Evolutionary conservation across 2,888 invertebrate genomes (phyloP).

Genomic region (Empis stercorea): DNA sequence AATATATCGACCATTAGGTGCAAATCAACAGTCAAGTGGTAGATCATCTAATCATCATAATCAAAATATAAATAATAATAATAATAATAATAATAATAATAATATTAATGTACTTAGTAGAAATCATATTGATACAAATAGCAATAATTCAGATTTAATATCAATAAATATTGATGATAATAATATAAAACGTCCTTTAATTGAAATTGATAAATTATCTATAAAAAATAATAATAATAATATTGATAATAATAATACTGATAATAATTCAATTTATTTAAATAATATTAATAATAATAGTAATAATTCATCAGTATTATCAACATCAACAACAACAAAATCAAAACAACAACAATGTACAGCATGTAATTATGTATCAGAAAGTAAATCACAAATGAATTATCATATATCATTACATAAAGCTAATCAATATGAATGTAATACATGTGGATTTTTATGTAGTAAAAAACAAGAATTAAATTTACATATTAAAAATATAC

Average conservation of each 20-base stretch:
- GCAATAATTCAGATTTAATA: too few relatives aligned
- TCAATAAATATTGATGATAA: too few relatives aligned
- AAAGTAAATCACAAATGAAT: conserved; percentile 72
- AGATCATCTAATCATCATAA: conserved; percentile 7
- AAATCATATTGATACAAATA: conserved; percentile 12
- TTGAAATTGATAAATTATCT: too few relatives aligned
- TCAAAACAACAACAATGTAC: conserved; percentile 63
- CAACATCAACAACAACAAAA: conserved; percentile 15
- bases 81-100: conserved; percentile 14
- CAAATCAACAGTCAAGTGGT: conserved; percentile 15
- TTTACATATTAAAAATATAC: conserved; percentile 60
- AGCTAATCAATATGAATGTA: conserved; percentile 50
- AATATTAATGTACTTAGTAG: conserved; percentile 17
- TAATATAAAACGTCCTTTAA: too few relatives aligned
- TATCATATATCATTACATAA: conserved; percentile 78
- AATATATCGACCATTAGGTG: conserved; percentile 29
- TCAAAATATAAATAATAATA: conserved; percentile 10
- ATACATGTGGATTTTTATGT: conserved; percentile 69
- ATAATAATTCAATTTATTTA: too few relatives aligned
- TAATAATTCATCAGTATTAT: conserved; percentile 1
- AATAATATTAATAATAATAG: neutral
- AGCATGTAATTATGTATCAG: conserved; percentile 72
- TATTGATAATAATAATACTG: too few relatives aligned
- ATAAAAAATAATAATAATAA: too few relatives aligned
- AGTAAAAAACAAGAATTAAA: conserved; percentile 68